Percentiles rank a stretch among this genome's conserved stretches.
Evolutionary conservation across 2,888 invertebrate species (phyloP).

Genomic region (Argyresthia goedartella): DNA sequence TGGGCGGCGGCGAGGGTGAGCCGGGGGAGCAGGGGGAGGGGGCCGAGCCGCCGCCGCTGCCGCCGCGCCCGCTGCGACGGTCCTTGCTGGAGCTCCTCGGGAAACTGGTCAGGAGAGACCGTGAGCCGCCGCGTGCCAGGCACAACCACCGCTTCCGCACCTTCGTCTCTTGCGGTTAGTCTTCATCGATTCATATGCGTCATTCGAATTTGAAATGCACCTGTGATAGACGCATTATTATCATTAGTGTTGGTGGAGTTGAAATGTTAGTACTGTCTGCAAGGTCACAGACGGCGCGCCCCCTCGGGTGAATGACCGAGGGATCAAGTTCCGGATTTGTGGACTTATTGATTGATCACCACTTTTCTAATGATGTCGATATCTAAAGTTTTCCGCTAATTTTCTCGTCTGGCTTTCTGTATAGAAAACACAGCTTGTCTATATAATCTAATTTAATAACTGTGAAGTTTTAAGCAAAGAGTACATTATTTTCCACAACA

Average conservation of each 20-base stretch:
- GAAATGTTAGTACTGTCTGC: slow-evolving; percentile 10
- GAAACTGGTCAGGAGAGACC: slow-evolving; percentile 71
- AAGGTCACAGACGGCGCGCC: slow-evolving; percentile 51
- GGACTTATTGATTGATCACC: slow-evolving; percentile 44
- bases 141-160: slow-evolving; percentile 71
- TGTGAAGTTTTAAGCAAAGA: too few relatives aligned
- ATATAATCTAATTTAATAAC: too few relatives aligned
- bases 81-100: slow-evolving; percentile 76
- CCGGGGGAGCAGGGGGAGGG: slow-evolving; percentile 69
- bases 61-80: slow-evolving; percentile 77
- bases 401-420: too few relatives aligned
- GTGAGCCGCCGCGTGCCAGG: slow-evolving; percentile 58
- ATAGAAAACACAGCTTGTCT: too few relatives aligned
- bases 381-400: too few relatives aligned
- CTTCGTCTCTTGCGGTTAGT: slow-evolving; percentile 62
- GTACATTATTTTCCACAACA: too few relatives aligned
- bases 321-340: slow-evolving; percentile 36
- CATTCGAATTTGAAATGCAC: too few relatives aligned
- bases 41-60: too few relatives aligned
- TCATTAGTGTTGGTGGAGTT: background rate
- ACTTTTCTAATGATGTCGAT: background rate
- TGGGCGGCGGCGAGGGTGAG: slow-evolving; percentile 86
- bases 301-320: slow-evolving; percentile 58
- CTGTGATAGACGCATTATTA: background rate
- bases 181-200: background rate